Evolutionary conservation across 2,113 vertebrate genomes (phyloP), one percentile per base, ranked within the genome.

Genomic region (Casuarius casuarius): DNA sequence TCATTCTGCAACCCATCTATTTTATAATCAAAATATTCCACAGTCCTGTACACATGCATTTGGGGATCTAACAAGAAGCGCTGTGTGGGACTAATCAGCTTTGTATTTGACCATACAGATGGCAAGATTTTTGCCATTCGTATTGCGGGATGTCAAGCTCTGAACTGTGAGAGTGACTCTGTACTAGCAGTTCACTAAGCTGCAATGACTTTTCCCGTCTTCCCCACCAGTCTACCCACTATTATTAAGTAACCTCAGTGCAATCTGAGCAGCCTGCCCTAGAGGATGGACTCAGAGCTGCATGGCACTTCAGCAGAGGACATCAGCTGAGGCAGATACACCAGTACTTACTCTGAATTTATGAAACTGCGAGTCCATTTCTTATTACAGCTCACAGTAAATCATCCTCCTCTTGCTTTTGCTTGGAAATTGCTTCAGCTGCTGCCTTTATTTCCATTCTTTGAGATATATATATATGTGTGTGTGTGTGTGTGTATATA

Each of bases 91-190:
- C 31, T 18, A 6, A 56, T 75, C 29, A 42, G 67, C 87, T 72
- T 67, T 59, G 48, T 0, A 5, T 2, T 11, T 68, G 12, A 31
- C 42, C 0, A 0, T 5, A 5, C 25, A 18, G 15, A 52, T 5
- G 12, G 44, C 40, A 49, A 68, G 58, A 16, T 26, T 90, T 54
- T 21, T 9, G 29, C 44, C 84, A 35, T 73, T 86, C 4, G 0
- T 78, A 89, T 38, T 3, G 23, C 12, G 51, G n/a, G 26, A 44
- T 62, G 74, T 76, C 54, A 10, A 10, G 82, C 65, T 28, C 95
- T 54, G 78, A 71, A 23, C 35, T 3, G 0, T 6, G 59, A 95
- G 59, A 95, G 76, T 33, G 3, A 28, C 35, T 73, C 54, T 48
- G 7, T 65, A 13, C 68, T 40, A 73, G 51, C 40, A 66, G 40